A percentile compares a stretch with the other conserved stretches of the same genome.
phyloP scores from a whole-genome alignment of 1,140 invertebrate species.

The Scylla paramamosain region DNA sequence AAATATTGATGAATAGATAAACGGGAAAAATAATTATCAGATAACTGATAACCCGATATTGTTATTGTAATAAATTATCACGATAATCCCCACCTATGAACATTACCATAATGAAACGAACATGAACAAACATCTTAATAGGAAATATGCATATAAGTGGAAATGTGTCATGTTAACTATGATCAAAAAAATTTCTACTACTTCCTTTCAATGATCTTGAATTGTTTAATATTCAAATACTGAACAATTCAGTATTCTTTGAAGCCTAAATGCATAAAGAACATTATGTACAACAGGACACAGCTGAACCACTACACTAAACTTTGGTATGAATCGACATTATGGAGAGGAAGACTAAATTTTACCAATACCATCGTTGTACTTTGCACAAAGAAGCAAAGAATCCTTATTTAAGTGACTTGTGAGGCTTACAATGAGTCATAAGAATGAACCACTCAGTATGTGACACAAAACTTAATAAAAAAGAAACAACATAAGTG shows the following conservation, averaged over 20 bases:
- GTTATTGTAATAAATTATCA: too few relatives aligned
- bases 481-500: not conserved
- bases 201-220: not conserved
- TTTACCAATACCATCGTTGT: not conserved
- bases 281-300: not conserved
- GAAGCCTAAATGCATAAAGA: not conserved
- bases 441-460: not conserved
- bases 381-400: not conserved
- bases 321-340: slow-evolving; percentile 5
- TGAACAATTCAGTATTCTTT: not conserved
- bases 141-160: too few relatives aligned
- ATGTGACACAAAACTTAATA: not conserved
- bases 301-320: not conserved
- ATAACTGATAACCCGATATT: too few relatives aligned
- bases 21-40: too few relatives aligned
- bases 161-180: not conserved
- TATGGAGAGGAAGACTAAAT: not conserved
- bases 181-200: not conserved
- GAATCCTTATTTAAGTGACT: not conserved
- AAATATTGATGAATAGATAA: too few relatives aligned
- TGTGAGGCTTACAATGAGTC: not conserved
- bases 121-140: too few relatives aligned
- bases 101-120: too few relatives aligned
- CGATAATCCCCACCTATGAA: too few relatives aligned
- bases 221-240: too few relatives aligned